Evolutionary conservation across 2,888 invertebrate species (phyloP).

Genomic region (Flabesymbios commensalis): DNA sequence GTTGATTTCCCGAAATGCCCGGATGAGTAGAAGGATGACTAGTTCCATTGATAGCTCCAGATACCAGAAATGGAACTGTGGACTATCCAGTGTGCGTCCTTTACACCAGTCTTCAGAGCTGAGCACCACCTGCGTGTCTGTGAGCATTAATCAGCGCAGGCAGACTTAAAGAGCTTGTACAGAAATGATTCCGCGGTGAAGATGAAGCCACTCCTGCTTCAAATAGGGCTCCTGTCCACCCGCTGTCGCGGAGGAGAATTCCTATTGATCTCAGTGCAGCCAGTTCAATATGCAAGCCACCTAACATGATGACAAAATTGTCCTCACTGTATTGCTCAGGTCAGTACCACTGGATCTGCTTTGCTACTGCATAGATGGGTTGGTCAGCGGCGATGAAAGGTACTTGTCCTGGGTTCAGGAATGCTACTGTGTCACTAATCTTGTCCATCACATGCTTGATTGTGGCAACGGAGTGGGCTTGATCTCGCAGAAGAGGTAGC

Average conservation of each 20-base stretch:
- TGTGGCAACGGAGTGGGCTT: slow-evolving; percentile 18
- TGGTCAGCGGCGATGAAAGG: slow-evolving; percentile 43
- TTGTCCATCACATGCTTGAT: slow-evolving; percentile 25
- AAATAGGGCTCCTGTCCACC: slow-evolving; percentile 33
- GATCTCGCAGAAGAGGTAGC: slow-evolving; percentile 12
- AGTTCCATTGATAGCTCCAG: slow-evolving; percentile 15
- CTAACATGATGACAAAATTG: slow-evolving; percentile 42
- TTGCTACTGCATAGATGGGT: slow-evolving; percentile 44
- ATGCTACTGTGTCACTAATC: slow-evolving; percentile 13
- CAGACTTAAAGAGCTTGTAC: slow-evolving; percentile 26
- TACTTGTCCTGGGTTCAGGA: slow-evolving; percentile 40
- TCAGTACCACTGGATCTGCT: slow-evolving; percentile 44
- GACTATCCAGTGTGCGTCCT: neutral
- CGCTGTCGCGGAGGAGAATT: slow-evolving; percentile 37
- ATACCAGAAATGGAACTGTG: slow-evolving; percentile 28
- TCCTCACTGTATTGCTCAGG: slow-evolving; percentile 42
- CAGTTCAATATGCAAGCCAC: slow-evolving; percentile 49
- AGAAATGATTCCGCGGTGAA: slow-evolving; percentile 40
- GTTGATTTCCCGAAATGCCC: slow-evolving; percentile 22
- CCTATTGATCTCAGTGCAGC: slow-evolving; percentile 40
- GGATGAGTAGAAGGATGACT: slow-evolving; percentile 17
- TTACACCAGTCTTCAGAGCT: slow-evolving; percentile 18
- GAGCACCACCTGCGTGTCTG: too few species aligned
- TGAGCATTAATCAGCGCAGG: slow-evolving; percentile 13
- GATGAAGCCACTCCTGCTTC: slow-evolving; percentile 34